Conservation (phyloP, 1,140 invertebrate species). For the Procambarus clarkii region DNA sequence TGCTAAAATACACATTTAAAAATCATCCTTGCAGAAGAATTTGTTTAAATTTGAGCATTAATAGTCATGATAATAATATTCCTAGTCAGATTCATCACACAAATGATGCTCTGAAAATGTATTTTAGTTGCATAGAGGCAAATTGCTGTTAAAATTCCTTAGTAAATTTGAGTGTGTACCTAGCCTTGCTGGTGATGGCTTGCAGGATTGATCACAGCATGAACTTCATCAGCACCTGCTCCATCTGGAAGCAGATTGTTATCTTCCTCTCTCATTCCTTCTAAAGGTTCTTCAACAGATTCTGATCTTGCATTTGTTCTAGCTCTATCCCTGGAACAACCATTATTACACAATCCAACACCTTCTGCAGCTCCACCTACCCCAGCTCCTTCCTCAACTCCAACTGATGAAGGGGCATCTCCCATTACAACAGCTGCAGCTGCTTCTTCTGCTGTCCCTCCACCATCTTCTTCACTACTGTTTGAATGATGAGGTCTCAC, state of each 20-base stretch:
- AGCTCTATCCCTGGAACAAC: background rate
- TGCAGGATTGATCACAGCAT: background rate
- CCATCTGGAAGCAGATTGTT: slow-evolving; percentile 9
- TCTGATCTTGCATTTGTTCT: slow-evolving; percentile 16
- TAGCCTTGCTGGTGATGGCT: slow-evolving; percentile 2
- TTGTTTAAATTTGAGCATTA: background rate
- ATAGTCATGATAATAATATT: background rate
- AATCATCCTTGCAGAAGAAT: background rate
- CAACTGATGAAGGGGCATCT: background rate
- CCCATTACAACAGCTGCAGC: background rate
- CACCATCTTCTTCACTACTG: slow-evolving; percentile 9
- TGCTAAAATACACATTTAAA: background rate
- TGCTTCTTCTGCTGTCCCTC: slow-evolving; percentile 1
- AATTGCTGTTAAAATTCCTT: background rate
- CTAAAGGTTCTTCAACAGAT: slow-evolving; percentile 35
- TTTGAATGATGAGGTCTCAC: slow-evolving; percentile 42
- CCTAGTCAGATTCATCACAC: background rate
- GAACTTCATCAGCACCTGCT: slow-evolving; percentile 10
- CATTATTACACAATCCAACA: slow-evolving; percentile 13
- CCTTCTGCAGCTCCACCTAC: slow-evolving; percentile 11
- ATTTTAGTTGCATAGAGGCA: background rate
- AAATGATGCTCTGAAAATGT: background rate
- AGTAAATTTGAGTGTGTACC: background rate
- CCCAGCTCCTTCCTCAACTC: slow-evolving; percentile 14
- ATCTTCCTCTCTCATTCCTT: slow-evolving; percentile 14